Conservation (phyloP, 2,797 vertebrate species). For the Chrysocyon brachyurus region DNA sequence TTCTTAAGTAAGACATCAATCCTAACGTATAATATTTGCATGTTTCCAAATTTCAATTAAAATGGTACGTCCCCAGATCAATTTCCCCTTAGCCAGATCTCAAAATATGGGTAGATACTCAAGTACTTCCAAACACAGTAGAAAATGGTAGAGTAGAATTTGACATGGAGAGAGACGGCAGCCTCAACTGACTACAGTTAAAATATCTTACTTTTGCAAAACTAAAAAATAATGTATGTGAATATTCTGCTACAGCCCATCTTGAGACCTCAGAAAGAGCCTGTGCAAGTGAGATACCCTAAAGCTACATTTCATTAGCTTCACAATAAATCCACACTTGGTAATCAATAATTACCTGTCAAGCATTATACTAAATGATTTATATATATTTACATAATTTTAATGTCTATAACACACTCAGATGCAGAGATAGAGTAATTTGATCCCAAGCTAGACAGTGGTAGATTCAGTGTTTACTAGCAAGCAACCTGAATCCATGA, state of each 20-base stretch:
- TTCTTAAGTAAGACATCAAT: neutral
- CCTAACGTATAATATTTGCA: neutral
- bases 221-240: neutral
- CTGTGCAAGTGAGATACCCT: neutral
- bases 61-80: neutral
- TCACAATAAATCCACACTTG: conserved; percentile 1
- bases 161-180: neutral
- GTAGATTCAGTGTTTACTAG: neutral
- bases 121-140: neutral
- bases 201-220: conserved; percentile 32
- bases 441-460: neutral
- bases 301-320: neutral
- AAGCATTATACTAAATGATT: neutral
- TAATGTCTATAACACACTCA: neutral
- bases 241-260: neutral
- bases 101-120: neutral
- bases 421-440: neutral
- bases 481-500: neutral
- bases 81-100: neutral
- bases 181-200: neutral
- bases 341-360: conserved; percentile 23
- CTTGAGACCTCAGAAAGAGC: neutral
- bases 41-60: conserved; percentile 40
- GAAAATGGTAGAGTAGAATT: neutral
- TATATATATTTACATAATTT: conserved; percentile 17